phyloP scores from a whole-genome alignment of 2,888 invertebrate genomes.

The Aporophyla nigra region DNA sequence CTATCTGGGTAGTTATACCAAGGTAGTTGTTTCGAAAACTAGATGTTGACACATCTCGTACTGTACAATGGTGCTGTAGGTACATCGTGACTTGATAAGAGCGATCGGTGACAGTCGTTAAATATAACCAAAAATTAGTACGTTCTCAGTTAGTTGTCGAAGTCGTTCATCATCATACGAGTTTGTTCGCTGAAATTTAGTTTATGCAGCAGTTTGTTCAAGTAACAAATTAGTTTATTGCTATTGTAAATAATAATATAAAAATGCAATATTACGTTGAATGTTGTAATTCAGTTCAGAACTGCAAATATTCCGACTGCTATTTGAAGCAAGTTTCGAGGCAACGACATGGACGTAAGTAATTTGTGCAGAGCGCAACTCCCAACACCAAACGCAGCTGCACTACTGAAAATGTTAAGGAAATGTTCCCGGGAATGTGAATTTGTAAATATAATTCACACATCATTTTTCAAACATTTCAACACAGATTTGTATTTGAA shows the following conservation, averaged over 20 bases:
- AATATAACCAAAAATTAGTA: not conserved
- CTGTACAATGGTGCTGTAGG: too few relatives aligned
- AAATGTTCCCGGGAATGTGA: slow-evolving; percentile 6
- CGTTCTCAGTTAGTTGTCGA: not conserved
- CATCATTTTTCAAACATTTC: not conserved
- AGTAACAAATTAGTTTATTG: not conserved
- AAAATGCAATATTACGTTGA: not conserved
- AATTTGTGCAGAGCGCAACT: slow-evolving; percentile 11
- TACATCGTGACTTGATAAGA: not conserved
- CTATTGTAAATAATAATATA: not conserved
- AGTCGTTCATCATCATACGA: slow-evolving; percentile 10
- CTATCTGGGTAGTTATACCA: too few relatives aligned
- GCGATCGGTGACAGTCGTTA: not conserved
- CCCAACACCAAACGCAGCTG: slow-evolving; percentile 1
- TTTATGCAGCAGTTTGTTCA: not conserved
- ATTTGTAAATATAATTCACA: not conserved
- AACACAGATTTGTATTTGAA: not conserved
- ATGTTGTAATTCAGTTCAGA: slow-evolving; percentile 16
- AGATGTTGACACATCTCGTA: not conserved
- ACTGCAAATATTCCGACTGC: not conserved
- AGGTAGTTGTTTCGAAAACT: not conserved
- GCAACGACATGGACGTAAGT: not conserved
- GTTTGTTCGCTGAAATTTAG: not conserved
- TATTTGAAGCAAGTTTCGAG: not conserved
- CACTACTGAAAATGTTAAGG: not conserved